phyloP scores from a whole-genome alignment of 1,140 invertebrate genomes.

The Dryas iulia region DNA sequence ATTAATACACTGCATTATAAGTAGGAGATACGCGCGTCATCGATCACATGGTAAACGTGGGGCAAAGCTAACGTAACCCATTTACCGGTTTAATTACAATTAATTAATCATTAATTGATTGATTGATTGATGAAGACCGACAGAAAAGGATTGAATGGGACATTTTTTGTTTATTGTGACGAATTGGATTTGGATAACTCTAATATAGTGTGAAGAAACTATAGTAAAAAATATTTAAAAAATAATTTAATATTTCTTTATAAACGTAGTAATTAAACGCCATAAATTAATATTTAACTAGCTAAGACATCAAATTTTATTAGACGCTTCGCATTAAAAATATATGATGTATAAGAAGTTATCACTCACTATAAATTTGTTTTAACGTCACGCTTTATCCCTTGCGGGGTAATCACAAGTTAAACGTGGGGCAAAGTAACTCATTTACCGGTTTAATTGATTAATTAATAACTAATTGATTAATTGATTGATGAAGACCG shows the following conservation, averaged over 20 bases:
- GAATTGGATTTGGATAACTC: conserved; percentile 22
- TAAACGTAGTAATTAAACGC: too few species aligned
- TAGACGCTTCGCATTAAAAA: too few species aligned
- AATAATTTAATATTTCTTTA: too few species aligned
- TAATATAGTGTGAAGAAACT: too few species aligned
- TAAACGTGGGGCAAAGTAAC: too few species aligned
- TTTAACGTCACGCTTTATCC: too few species aligned
- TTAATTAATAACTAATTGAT: conserved; percentile 2
- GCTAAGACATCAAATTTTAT: too few species aligned
- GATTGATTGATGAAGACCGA: background rate
- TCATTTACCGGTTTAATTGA: conserved; percentile 8
- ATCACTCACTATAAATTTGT: too few species aligned
- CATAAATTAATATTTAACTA: too few species aligned
- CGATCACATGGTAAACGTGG: conserved; percentile 5
- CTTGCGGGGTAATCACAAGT: too few species aligned
- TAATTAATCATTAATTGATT: conserved; percentile 5
- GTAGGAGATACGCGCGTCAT: conserved; percentile 19
- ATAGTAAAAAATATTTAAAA: too few species aligned
- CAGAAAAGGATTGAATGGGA: background rate
- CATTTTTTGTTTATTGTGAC: background rate
- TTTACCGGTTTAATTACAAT: conserved; percentile 6
- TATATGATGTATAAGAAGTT: too few species aligned
- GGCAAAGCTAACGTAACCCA: background rate
- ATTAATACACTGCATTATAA: conserved; percentile 36
- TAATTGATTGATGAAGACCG: background rate